Evolutionary conservation across 1,140 invertebrate species (phyloP).

Genomic region (Drosophila ananassae): DNA sequence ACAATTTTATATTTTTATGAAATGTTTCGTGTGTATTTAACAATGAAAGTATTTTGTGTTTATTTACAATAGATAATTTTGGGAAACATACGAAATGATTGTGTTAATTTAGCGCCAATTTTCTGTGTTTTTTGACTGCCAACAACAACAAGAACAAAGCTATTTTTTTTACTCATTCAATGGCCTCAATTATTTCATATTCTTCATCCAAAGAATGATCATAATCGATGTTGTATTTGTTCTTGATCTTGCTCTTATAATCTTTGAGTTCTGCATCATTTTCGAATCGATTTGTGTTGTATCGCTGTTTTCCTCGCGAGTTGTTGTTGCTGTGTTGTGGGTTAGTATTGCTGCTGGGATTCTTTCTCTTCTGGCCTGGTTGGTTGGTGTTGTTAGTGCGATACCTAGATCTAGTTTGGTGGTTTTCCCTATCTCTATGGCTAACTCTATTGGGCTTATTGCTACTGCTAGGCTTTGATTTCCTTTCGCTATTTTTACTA

Average conservation of each 20-base stretch:
- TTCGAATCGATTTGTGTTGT: slow-evolving; percentile 71
- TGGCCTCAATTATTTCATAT: slow-evolving; percentile 84
- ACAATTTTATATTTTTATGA: slow-evolving; percentile 36
- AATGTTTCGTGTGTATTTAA: slow-evolving; percentile 38
- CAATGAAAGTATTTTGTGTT: slow-evolving; percentile 26
- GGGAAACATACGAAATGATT: slow-evolving; percentile 35
- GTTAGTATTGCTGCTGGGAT: slow-evolving; percentile 19
- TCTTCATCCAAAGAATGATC: slow-evolving; percentile 84
- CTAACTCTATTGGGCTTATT: slow-evolving; percentile 59
- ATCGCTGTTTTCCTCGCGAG: slow-evolving; percentile 43
- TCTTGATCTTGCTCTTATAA: slow-evolving; percentile 83
- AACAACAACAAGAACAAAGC: slow-evolving; percentile 47
- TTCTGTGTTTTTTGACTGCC: slow-evolving; percentile 9
- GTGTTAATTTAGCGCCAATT: slow-evolving; percentile 23
- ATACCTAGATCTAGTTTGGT: slow-evolving; percentile 49
- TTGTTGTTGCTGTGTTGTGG: slow-evolving; percentile 30
- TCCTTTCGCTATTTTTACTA: slow-evolving; percentile 75
- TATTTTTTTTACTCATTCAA: slow-evolving; percentile 60
- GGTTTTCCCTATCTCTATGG: slow-evolving; percentile 54
- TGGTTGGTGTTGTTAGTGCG: slow-evolving; percentile 38
- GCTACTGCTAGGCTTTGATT: slow-evolving; percentile 65
- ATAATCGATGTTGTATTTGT: slow-evolving; percentile 84
- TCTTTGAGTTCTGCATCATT: slow-evolving; percentile 77
- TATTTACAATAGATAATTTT: slow-evolving; percentile 42
- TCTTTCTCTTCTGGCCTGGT: slow-evolving; percentile 20